Evolutionary conservation across 1,140 invertebrate genomes (phyloP).

Genomic region (Berghia stephanieae): DNA sequence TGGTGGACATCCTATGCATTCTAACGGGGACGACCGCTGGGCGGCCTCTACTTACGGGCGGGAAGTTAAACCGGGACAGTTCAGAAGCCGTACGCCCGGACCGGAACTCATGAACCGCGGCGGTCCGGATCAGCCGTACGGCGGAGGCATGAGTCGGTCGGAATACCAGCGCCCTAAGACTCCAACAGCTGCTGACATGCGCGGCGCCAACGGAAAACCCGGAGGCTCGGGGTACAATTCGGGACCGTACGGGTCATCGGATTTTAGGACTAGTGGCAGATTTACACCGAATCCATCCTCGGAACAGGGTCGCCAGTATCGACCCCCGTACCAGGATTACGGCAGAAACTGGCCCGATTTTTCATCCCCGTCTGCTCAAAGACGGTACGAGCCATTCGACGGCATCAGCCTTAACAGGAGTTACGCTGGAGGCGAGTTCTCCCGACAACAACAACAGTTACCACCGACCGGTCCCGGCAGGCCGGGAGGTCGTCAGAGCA

Average conservation of each 20-base stretch:
- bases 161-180: slow-evolving; percentile 58
- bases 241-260: slow-evolving; percentile 18
- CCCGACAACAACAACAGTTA: slow-evolving; percentile 3
- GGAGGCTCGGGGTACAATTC: slow-evolving; percentile 34
- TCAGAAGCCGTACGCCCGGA: slow-evolving; percentile 64
- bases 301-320: slow-evolving; percentile 38
- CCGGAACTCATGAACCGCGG: slow-evolving; percentile 61
- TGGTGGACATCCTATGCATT: neutral
- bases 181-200: slow-evolving; percentile 62
- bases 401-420: slow-evolving; percentile 35
- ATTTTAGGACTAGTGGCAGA: slow-evolving; percentile 39
- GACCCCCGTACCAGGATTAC: slow-evolving; percentile 30
- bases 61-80: slow-evolving; percentile 55
- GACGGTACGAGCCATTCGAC: slow-evolving; percentile 34
- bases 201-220: slow-evolving; percentile 52
- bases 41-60: slow-evolving; percentile 41
- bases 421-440: slow-evolving; percentile 34
- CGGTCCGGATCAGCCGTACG: slow-evolving; percentile 40
- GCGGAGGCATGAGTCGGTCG: neutral
- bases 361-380: slow-evolving; percentile 30
- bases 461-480: slow-evolving; percentile 17
- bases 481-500: slow-evolving; percentile 71
- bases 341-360: slow-evolving; percentile 37
- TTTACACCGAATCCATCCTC: slow-evolving; percentile 42
- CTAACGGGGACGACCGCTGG: slow-evolving; percentile 43